Conservation (phyloP, 2,797 vertebrate species). For the Corythornis leucogaster region DNA sequence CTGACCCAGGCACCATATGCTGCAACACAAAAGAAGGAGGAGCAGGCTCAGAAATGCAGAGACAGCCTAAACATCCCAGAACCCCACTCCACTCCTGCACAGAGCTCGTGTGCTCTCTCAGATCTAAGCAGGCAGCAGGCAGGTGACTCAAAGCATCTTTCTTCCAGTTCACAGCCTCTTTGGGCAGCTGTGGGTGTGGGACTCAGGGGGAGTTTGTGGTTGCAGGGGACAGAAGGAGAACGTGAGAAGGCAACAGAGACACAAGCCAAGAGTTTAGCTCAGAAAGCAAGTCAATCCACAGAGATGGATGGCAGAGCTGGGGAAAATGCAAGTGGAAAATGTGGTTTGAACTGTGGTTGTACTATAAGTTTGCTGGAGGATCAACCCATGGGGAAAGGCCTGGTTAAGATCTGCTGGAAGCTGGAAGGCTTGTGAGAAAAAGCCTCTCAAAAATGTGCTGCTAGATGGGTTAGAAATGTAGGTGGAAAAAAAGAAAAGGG, state of each 20-base stretch:
- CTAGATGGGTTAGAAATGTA: neutral
- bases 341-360: neutral
- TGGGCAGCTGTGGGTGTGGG: neutral
- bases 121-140: neutral
- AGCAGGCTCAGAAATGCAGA: neutral
- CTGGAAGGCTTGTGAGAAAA: neutral
- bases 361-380: neutral
- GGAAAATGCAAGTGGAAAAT: neutral
- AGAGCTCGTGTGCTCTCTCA: neutral
- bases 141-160: neutral
- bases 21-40: neutral
- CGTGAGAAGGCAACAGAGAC: neutral
- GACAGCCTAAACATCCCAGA: neutral
- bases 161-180: neutral
- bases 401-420: neutral
- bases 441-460: neutral
- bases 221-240: neutral
- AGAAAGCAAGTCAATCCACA: neutral
- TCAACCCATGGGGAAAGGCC: neutral
- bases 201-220: rapidly evolving
- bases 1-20: neutral
- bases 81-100: neutral
- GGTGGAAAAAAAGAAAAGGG: neutral
- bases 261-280: neutral
- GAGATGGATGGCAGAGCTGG: neutral